phyloP scores from a whole-genome alignment of 2,113 vertebrate genomes.

The Macaca nemestrina region DNA sequence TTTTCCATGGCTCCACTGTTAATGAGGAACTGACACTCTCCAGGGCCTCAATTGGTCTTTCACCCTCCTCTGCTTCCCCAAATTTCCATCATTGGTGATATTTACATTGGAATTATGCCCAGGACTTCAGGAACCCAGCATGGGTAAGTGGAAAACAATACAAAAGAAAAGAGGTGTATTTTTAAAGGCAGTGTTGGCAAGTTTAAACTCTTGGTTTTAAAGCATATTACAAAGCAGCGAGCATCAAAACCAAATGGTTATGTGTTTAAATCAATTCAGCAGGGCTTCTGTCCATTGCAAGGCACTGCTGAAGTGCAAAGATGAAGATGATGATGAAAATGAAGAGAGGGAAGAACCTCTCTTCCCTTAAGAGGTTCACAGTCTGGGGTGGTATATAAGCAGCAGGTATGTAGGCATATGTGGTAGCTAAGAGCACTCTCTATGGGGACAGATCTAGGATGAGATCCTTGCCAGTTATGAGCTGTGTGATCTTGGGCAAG shows the following conservation, averaged over 20 bases:
- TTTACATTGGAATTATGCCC: constrained; percentile 71
- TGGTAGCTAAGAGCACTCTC: background rate
- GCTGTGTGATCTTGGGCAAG: background rate
- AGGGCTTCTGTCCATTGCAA: background rate
- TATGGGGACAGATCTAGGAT: background rate
- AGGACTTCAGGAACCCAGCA: constrained; percentile 56
- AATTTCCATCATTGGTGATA: constrained; percentile 60
- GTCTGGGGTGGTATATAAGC: background rate
- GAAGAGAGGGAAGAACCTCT: background rate
- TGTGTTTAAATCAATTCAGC: background rate
- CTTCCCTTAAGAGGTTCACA: background rate
- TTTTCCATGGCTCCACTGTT: constrained; percentile 61
- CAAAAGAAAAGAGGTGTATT: background rate
- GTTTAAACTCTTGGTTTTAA: background rate
- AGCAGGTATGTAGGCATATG: accelerated
- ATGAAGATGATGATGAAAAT: background rate
- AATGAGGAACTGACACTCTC: constrained; percentile 65
- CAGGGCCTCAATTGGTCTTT: constrained; percentile 50
- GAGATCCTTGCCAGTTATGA: background rate
- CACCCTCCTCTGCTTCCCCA: constrained; percentile 57
- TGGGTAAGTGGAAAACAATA: constrained; percentile 51
- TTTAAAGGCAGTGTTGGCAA: constrained; percentile 19
- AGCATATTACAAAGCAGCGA: constrained; percentile 56
- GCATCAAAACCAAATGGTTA: constrained; percentile 51
- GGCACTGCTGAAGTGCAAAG: background rate